Conservation (phyloP, 2,113 vertebrate genomes). For the Heptranchias perlo region DNA sequence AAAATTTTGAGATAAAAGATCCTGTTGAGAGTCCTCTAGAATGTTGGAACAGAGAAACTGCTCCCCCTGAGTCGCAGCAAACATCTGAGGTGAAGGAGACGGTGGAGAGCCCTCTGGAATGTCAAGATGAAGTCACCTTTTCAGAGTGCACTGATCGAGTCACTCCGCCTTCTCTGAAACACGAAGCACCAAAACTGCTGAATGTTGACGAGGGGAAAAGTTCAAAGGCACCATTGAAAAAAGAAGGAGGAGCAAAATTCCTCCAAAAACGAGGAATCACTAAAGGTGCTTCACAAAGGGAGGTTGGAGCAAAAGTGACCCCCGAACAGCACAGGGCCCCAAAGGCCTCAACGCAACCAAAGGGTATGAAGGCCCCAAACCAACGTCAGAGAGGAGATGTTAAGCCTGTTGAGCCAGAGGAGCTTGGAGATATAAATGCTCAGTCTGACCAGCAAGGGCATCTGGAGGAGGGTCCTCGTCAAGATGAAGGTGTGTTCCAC, state of each 20-base stretch:
- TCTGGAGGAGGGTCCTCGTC: slow-evolving; percentile 2
- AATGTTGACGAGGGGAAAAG: neutral
- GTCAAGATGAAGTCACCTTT: neutral
- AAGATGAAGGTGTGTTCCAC: slow-evolving; percentile 30
- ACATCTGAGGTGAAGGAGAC: neutral
- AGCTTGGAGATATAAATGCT: neutral
- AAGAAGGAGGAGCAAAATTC: neutral
- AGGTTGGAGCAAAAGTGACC: neutral
- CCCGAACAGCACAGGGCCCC: neutral
- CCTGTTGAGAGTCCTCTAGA: neutral
- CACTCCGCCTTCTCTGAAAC: neutral
- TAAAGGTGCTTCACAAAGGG: slow-evolving; percentile 13
- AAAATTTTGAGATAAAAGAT: neutral
- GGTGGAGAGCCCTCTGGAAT: neutral
- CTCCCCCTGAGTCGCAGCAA: neutral
- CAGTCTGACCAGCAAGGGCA: neutral
- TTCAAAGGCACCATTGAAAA: neutral
- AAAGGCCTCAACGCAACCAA: neutral
- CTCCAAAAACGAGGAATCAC: neutral
- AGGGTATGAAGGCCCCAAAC: neutral
- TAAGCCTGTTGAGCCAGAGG: neutral
- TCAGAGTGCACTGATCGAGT: neutral
- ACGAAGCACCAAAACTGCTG: neutral
- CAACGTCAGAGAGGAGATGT: neutral
- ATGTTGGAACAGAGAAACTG: neutral